These are phyloP conservation scores for Trilocha varians DNA, from an alignment of 2,888 invertebrate genomes.

Conservation along the genomic window DNA sequence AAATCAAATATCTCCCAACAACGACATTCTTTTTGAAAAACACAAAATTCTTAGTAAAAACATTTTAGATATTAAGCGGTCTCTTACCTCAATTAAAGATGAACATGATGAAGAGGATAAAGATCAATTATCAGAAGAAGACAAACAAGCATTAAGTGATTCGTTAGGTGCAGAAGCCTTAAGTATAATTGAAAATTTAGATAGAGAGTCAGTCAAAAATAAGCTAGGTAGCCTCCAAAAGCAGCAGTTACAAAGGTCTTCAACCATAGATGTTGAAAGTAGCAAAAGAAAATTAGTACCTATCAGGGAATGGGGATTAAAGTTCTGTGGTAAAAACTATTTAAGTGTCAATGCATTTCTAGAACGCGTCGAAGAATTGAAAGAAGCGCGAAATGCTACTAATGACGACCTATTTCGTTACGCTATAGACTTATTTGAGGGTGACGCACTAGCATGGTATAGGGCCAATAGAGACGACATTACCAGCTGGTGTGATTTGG, in stretches of 20 bases:
- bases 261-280: too few relatives aligned
- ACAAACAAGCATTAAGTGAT: constrained; percentile 2
- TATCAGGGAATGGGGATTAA: too few relatives aligned
- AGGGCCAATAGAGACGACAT: constrained; percentile 8
- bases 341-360: too few relatives aligned
- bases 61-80: neutral
- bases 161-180: constrained; percentile 1
- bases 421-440: constrained; percentile 10
- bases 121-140: neutral
- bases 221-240: neutral
- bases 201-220: neutral
- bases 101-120: neutral
- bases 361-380: too few relatives aligned
- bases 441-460: constrained; percentile 8
- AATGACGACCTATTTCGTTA: constrained; percentile 4
- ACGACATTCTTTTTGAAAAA: neutral
- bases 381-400: neutral
- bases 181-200: neutral
- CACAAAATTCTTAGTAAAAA: neutral
- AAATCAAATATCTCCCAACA: neutral
- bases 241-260: neutral
- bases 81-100: neutral
- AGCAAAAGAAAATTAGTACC: too few relatives aligned
- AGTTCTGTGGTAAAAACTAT: too few relatives aligned
- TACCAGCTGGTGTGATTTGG: too few relatives aligned